phyloP scores from a whole-genome alignment of 2,797 vertebrate species.

The Vespertilio murinus region DNA sequence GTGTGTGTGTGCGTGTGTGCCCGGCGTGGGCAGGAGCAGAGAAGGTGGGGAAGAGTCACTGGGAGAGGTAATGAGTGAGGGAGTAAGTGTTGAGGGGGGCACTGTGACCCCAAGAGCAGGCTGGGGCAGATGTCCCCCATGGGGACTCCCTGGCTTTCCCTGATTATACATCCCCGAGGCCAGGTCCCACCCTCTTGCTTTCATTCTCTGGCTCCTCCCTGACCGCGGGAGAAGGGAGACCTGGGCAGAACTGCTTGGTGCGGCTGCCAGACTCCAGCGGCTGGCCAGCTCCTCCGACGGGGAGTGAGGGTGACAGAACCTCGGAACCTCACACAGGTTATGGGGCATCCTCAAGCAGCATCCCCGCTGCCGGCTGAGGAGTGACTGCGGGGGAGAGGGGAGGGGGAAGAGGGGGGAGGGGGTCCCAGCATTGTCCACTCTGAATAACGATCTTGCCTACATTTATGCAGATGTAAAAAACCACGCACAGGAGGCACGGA shows the following conservation, averaged over 20 bases:
- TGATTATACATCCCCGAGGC: background rate
- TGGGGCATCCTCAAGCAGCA: background rate
- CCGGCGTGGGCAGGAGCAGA: background rate
- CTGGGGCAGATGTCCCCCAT: background rate
- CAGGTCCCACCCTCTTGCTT: background rate
- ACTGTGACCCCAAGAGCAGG: rapidly evolving
- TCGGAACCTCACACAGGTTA: background rate
- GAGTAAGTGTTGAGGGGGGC: background rate
- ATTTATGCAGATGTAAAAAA: background rate
- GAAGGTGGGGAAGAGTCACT: background rate
- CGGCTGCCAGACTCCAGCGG: background rate
- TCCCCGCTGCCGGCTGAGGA: background rate
- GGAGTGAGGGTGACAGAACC: background rate
- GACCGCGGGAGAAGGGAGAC: background rate
- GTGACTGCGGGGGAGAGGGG: rapidly evolving
- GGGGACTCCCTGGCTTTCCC: background rate
- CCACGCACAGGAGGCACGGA: rapidly evolving
- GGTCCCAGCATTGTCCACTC: background rate
- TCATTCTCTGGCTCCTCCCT: background rate
- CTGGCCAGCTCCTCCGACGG: background rate
- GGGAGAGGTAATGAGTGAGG: background rate
- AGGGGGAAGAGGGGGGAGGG: no score
- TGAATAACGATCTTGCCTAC: background rate
- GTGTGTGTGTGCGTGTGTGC: background rate
- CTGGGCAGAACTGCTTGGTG: background rate